These are phyloP conservation scores for Drosophila bocqueti DNA, from an alignment of 1,140 invertebrate genomes.

Conservation along the genomic window DNA sequence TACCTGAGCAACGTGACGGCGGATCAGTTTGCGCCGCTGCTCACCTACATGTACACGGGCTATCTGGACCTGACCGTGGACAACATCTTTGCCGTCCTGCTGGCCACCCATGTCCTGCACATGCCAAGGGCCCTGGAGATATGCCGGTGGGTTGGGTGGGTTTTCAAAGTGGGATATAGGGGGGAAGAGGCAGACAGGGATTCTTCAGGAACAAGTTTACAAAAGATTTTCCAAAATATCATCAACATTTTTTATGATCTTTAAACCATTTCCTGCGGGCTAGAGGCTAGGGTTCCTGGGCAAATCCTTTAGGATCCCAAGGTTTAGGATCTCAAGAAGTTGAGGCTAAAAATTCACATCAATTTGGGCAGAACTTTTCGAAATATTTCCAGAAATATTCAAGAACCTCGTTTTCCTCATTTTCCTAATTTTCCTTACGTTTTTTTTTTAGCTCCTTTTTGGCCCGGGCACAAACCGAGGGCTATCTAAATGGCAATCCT, in stretches of 20 bases:
- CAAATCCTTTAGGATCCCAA: neutral
- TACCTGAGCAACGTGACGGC: conserved; percentile 87
- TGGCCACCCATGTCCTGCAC: conserved; percentile 91
- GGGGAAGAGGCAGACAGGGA: neutral
- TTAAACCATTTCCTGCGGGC: neutral
- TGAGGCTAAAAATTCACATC: neutral
- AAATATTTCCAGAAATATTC: neutral
- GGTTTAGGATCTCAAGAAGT: neutral
- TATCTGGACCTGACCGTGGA: conserved; percentile 89
- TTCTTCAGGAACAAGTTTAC: neutral
- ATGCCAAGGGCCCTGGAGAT: conserved; percentile 91
- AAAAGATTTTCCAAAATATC: neutral
- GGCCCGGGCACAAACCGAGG: conserved; percentile 84
- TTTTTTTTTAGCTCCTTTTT: conserved; percentile 80
- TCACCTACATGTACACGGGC: conserved; percentile 92
- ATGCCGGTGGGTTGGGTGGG: conserved; percentile 85
- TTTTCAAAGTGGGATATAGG: neutral
- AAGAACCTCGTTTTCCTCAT: neutral
- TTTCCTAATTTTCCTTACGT: no score
- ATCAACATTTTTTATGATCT: neutral
- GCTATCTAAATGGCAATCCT: conserved; percentile 68
- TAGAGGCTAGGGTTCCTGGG: neutral
- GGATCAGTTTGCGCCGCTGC: conserved; percentile 90
- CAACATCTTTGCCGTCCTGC: conserved; percentile 90
- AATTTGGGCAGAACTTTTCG: neutral